Evolutionary conservation across 2,113 vertebrate species (phyloP), one percentile per base, ranked within the genome.

Genomic region (Upupa epops): DNA sequence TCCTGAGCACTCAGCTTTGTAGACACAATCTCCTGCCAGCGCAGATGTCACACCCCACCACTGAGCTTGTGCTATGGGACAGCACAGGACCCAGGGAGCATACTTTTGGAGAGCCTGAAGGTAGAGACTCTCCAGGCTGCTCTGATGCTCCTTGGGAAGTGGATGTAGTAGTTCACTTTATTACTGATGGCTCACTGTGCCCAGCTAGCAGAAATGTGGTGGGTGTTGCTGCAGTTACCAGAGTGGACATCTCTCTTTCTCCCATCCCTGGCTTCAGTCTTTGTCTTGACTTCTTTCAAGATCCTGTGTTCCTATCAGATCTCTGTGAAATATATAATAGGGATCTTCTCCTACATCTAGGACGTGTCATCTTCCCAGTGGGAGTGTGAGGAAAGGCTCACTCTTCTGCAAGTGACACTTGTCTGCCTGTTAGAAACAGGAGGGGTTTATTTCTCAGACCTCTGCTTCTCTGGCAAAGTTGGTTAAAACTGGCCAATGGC

Each of bases 1-100:
- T 63, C 94, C 58, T 84, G 83, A 79, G 34, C 46, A 51, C 55
- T 90, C 94, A 95, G 90, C 90, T 92, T 90, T 95, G 22, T 3
- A 1, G 83, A 51, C 36, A 64, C 73, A 48, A 45, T 83, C 72
- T 77, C 29, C 73, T 81, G 65, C 69, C 68, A 29, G 63, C 66
- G 56, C 85, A 94, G 92, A 83, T 93, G 82, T 83, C 88, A 70
- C 0, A 5, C 60, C 85, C 34, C 19, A 54, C 89, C 76, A 79
- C 82, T 68, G 78, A 65, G 25, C 59, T 79, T 70, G 55, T 82
- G 58, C 55, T 82, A 63, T 36, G 55, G 64, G 40, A 14, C 64
- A 73, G 28, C 48, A 37, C 21, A 64, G 52, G 76, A 36, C 5
- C 32, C 79, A 75, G 65, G 6, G 46, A 91, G 82, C 49, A 22